phyloP scores from a whole-genome alignment of 2,113 vertebrate genomes.

The Ia io region DNA sequence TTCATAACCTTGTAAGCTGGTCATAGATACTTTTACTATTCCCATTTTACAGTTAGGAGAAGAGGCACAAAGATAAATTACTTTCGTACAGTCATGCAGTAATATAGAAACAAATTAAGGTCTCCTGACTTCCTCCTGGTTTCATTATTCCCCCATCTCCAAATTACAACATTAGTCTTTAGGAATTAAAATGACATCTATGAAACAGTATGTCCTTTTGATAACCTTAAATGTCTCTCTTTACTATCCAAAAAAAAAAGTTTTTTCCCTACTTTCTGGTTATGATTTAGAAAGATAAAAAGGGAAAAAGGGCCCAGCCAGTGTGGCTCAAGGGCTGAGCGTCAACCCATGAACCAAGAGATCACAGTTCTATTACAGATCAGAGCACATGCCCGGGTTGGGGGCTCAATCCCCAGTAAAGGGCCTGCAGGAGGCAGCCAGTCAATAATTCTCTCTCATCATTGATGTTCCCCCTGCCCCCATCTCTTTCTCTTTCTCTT shows the following conservation, averaged over 20 bases:
- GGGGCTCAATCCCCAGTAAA: no score
- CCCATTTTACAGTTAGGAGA: slow-evolving; percentile 11
- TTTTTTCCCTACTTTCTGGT: neutral
- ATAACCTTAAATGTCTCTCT: slow-evolving; percentile 17
- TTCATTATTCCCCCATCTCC: neutral
- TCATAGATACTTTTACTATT: neutral
- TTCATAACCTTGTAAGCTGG: neutral
- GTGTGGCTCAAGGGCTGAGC: no score
- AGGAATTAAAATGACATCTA: slow-evolving; percentile 40
- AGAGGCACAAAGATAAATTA: slow-evolving; percentile 28
- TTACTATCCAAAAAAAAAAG: neutral
- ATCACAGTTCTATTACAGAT: no score
- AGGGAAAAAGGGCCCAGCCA: no score
- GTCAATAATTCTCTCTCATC: no score
- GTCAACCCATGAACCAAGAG: no score
- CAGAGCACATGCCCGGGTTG: no score
- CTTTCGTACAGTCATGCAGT: neutral
- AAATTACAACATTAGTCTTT: slow-evolving; percentile 24
- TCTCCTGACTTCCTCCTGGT: neutral
- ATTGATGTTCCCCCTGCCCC: no score
- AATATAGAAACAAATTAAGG: slow-evolving; percentile 20
- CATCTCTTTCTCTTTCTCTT: no score
- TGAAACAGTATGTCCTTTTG: slow-evolving; percentile 1
- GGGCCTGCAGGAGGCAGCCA: no score
- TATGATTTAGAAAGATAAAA: slow-evolving; percentile 12